Evolutionary conservation across 2,113 vertebrate species (phyloP), one percentile per base, ranked within the genome.

Genomic region (Phyllostomus discolor): DNA sequence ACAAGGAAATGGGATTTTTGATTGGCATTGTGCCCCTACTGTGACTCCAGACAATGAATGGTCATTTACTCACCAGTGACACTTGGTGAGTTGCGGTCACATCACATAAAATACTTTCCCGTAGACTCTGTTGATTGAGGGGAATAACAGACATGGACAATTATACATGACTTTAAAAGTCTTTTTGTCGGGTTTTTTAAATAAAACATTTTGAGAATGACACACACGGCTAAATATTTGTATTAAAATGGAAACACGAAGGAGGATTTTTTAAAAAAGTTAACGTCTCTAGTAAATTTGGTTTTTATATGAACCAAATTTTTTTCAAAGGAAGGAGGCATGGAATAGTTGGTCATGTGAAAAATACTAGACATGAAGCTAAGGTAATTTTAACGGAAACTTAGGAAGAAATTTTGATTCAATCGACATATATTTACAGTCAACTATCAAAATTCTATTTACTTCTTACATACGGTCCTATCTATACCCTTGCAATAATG

Each of bases 1-100:
- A 66, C 87, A 86, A 83, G n/a, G 81, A 88, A 96, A 86, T 64
- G n/a, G 5, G 38, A 86, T 91, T 79, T 95, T 73, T 19, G 33
- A 46, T 86, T 57, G 50, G 67, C 10, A 85, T 86, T 88, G 81
- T 64, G 79, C 16, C 82, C 15, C 33, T 11, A 33, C 10, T 1
- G 19, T 89, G 67, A 94, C 52, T 86, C 10, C 5, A 78, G 33
- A 8, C n/a, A 90, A 48, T 66, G 90, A 54, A 88, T 59, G 35
- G 4, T 43, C 52, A 43, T 72, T 38, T 76, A 46, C n/a, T 94
- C 43, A 62, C 22, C 28, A 57, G 57, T 14, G 64, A 52, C 10
- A 46, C 24, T 91, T 43, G 52, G 4, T 12, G 43, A 85, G 46
- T 46, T 15, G 41, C 69, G 43, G 28, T 54, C 59, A 85, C 19